Percentiles rank a stretch among this genome's conserved stretches.
These are phyloP conservation scores for Taenioides sp. DNA, from an alignment of 2,797 vertebrate species.

Conservation along the genomic window DNA sequence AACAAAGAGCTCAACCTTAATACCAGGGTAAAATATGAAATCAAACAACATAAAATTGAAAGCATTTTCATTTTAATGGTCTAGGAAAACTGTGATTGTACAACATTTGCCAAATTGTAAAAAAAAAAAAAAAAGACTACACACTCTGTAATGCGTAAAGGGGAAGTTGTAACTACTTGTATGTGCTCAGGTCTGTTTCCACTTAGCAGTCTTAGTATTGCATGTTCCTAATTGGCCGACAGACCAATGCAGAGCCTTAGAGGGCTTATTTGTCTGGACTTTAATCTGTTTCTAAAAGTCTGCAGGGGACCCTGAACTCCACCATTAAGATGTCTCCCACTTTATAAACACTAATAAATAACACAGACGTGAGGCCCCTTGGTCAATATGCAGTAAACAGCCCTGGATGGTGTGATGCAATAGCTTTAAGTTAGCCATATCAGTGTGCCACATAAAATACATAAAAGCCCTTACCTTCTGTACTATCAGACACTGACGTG, in stretches of 20 bases:
- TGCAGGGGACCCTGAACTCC: conserved; percentile 25
- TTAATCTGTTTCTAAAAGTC: conserved; percentile 49
- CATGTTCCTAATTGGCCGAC: conserved; percentile 35
- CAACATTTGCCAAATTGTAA: background rate
- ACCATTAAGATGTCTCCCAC: conserved; percentile 39
- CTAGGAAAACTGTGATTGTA: background rate
- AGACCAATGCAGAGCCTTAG: conserved; percentile 27
- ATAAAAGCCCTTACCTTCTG: conserved; percentile 82
- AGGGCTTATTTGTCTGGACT: conserved; percentile 44
- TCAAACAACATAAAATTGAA: background rate
- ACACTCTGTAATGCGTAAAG: background rate
- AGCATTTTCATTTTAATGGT: background rate
- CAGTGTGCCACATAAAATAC: conserved; percentile 26
- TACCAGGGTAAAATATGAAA: background rate
- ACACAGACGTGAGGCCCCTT: conserved; percentile 24
- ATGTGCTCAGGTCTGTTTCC: conserved; percentile 20
- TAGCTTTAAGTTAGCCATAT: background rate
- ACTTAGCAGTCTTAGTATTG: conserved; percentile 32
- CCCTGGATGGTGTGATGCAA: background rate
- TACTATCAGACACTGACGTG: conserved; percentile 83
- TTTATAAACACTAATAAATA: conserved; percentile 54
- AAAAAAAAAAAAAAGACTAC: no score
- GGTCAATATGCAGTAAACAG: conserved; percentile 9
- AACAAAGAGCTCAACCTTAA: background rate
- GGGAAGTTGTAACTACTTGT: background rate